Percentiles rank a stretch among this genome's conserved stretches.
Conservation (phyloP, 2,113 vertebrate species). For the Lasiurus cinereus region DNA sequence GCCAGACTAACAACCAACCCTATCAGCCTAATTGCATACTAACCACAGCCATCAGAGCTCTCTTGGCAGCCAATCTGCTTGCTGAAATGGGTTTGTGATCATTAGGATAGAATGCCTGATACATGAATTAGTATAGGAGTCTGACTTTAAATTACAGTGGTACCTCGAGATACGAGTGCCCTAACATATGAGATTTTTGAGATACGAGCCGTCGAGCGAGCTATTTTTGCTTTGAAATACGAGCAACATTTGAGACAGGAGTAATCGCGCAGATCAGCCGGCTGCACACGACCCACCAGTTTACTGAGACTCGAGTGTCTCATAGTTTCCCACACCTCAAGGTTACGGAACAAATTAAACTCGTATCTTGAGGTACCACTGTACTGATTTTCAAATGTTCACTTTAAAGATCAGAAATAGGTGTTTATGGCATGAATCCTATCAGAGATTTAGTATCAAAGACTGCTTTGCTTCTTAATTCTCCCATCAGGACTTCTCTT, state of each 20-base stretch:
- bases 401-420: constrained; percentile 57
- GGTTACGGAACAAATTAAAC: no score
- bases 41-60: neutral
- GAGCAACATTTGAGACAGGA: no score
- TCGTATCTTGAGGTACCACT: no score
- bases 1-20: neutral
- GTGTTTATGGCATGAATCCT: constrained; percentile 19
- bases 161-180: no score
- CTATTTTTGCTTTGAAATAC: no score
- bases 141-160: neutral
- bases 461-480: constrained; percentile 37
- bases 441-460: neutral
- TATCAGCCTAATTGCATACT: neutral
- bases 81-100: neutral
- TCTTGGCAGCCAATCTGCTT: neutral
- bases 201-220: no score
- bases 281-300: no score
- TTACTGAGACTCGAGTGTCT: no score
- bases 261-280: no score
- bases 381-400: constrained; percentile 10
- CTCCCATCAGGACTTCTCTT: neutral
- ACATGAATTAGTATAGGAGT: neutral
- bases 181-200: no score
- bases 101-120: neutral
- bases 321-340: no score